A percentile compares a stretch with the other conserved stretches of the same genome.
These are phyloP conservation scores for Rhegmatorhina hoffmannsi DNA, from an alignment of 2,113 vertebrate species.

Conservation along the genomic window DNA sequence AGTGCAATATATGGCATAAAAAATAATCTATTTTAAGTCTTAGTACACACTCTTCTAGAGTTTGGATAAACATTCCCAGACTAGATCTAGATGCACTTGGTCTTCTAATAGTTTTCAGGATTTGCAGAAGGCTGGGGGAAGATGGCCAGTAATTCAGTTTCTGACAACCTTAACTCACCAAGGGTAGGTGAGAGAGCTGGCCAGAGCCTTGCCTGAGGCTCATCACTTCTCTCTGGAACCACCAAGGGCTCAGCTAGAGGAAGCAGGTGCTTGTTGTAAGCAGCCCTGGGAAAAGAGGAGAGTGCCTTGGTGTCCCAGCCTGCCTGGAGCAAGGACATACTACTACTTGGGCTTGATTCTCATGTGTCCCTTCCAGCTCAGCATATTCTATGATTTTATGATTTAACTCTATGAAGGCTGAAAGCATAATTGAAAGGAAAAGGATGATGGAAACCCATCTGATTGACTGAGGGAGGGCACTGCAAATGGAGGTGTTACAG, in stretches of 20 bases:
- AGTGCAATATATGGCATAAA: neutral
- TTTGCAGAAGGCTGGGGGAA: neutral
- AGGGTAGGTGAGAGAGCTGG: neutral
- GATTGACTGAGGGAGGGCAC: neutral
- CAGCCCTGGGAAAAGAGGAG: neutral
- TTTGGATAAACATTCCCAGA: neutral
- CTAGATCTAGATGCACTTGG: neutral
- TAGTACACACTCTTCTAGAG: neutral
- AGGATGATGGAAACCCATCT: neutral
- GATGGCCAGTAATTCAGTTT: neutral
- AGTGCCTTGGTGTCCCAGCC: accelerated
- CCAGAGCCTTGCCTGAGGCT: neutral
- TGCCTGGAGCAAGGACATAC: neutral
- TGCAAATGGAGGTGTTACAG: neutral
- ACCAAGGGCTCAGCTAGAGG: neutral
- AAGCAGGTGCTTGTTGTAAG: neutral
- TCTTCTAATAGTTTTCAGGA: neutral
- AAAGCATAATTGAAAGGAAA: neutral
- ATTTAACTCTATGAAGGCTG: neutral
- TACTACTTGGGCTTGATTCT: accelerated
- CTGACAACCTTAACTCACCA: neutral
- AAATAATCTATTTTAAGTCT: neutral
- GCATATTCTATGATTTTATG: neutral
- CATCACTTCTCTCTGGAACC: neutral
- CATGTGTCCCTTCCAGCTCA: neutral